Base-by-base conservation (phyloP, 2,888 invertebrate genomes). In the Aphidoletes aphidimyza region DNA sequence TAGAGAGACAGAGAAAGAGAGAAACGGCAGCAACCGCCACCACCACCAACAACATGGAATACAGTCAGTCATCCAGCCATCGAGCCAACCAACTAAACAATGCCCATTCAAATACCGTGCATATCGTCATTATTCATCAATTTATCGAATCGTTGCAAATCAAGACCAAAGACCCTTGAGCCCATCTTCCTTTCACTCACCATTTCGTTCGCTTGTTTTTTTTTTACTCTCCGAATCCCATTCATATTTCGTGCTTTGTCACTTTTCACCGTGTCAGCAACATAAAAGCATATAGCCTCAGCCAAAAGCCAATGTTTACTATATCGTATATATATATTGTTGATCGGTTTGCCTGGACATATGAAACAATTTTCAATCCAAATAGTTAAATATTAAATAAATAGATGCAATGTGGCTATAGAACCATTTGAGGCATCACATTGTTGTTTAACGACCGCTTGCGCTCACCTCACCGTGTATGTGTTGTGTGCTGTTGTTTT, bases 51-150 rank as follows among this genome's bases (percentile, higher is more conserved):
- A n/a, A n/a, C n/a, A n/a, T n/a, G n/a, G n/a, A n/a, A n/a, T n/a
- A 59, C 26, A 59, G 3, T 30, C 59, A n/a, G n/a, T 26, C 22
- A 59, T 17, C 22, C 5, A n/a, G 22, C 59, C 19, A 3, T 8
- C 59, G 19, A 59, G 6, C 8, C 59, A 59, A 59, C 22, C 47
- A 47, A 14, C 47, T 19, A 36, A 78, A 81, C 81, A 81, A 37
- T 37, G 11, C 37, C 36, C 81, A 81, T 37, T 37, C 81, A 81
- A 37, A 81, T 81, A 22, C 37, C n/a, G 26, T 81, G 37, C 81
- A 81, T 81, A 37, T 81, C 81, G 81, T 81, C 39, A 81, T 81
- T 81, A 81, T 81, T 81, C 81, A 37, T 81, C 81, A 81, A 81
- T 81, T 81, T 81, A 81, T 81, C 81, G 81, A 81, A 81, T n/a